Evolutionary conservation across 2,888 invertebrate genomes (phyloP), one percentile per base, ranked within the genome.

Genomic region (Protonemura montana): DNA sequence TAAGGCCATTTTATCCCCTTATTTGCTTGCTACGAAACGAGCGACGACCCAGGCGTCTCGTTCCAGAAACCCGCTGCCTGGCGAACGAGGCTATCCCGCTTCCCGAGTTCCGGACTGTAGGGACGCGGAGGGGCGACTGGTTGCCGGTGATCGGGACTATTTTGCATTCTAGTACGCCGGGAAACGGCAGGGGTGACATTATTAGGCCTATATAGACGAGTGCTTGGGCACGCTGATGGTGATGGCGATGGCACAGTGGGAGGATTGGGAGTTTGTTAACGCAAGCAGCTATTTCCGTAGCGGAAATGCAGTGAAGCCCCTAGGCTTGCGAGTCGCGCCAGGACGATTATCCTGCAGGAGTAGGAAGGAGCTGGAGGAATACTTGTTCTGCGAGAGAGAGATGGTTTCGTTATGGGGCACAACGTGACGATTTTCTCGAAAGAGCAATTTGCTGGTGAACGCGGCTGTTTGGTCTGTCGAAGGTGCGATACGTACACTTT

Each of bases 231-330:
- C 26, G 78, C 13, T 5, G 2, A 10, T 7, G n/a, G 78, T 78
- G 26, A 1, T 78, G 78, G 78, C 2, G 78, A 21, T 78, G 78
- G 78, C 16, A 26, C 78, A 21, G 27, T 26, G 16, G 78, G 78
- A 13, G 28, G 26, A 78, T 25, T 2, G 26, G 10, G 27, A 28
- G 78, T 78, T 78, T 78, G 78, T 78, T 78, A 78, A 78, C 78
- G 78, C 28, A 78, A 78, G 78, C 78, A 78, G 78, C 78, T 78
- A 78, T 78, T 78, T 78, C 78, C 78, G 78, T 7, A 27, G 78
- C 78, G 78, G 78, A 78, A 78, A 78, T 26, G 28, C 27, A 26
- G 78, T 78, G 26, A 78, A n/a, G 28, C 26, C 78, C 78, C 5
- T 3, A 35, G 26, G 26, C 78, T 35, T 10, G 78, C 25, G 7